Evolutionary conservation across 2,888 invertebrate species (phyloP).

Genomic region (Cyclophora punctaria): DNA sequence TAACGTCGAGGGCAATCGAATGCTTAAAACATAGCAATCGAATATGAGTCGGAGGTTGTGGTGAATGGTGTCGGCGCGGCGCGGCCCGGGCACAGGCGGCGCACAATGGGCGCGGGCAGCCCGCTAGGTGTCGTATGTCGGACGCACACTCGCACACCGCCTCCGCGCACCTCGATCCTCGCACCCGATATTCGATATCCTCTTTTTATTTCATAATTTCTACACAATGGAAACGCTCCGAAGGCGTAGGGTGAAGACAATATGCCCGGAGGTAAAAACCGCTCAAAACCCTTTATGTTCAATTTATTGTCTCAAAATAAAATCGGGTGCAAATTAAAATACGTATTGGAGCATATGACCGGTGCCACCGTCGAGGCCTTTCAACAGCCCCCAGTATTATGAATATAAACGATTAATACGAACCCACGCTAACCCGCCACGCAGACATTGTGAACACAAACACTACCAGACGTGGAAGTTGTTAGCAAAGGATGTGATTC

Average conservation of each 20-base stretch:
- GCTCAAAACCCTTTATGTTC: slow-evolving; percentile 71
- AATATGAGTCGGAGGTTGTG: slow-evolving; percentile 52
- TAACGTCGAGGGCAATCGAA: slow-evolving; percentile 68
- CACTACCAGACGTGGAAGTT: slow-evolving; percentile 4
- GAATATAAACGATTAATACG: slow-evolving; percentile 13
- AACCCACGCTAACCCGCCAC: too few relatives aligned
- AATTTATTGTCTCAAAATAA: slow-evolving; percentile 72
- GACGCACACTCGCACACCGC: slow-evolving; percentile 33
- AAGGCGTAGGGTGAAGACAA: slow-evolving; percentile 73
- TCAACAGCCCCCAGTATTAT: slow-evolving; percentile 30
- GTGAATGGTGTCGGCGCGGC: slow-evolving; percentile 48
- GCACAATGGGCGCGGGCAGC: slow-evolving; percentile 30
- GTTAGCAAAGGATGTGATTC: slow-evolving; percentile 11
- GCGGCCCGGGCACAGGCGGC: slow-evolving; percentile 24
- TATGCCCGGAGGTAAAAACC: slow-evolving; percentile 70
- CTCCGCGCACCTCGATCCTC: slow-evolving; percentile 36
- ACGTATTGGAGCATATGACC: slow-evolving; percentile 45
- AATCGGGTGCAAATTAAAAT: slow-evolving; percentile 75
- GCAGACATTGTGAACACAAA: too few relatives aligned
- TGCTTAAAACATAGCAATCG: slow-evolving; percentile 72
- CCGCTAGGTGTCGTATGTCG: slow-evolving; percentile 52
- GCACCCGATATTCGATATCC: slow-evolving; percentile 67
- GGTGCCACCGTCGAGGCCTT: slow-evolving; percentile 32
- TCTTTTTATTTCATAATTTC: slow-evolving; percentile 72
- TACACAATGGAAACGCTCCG: slow-evolving; percentile 60